Conservation (phyloP, 35 echinoderm and acorn worm genomes). For the Ophioderma brevispina region DNA sequence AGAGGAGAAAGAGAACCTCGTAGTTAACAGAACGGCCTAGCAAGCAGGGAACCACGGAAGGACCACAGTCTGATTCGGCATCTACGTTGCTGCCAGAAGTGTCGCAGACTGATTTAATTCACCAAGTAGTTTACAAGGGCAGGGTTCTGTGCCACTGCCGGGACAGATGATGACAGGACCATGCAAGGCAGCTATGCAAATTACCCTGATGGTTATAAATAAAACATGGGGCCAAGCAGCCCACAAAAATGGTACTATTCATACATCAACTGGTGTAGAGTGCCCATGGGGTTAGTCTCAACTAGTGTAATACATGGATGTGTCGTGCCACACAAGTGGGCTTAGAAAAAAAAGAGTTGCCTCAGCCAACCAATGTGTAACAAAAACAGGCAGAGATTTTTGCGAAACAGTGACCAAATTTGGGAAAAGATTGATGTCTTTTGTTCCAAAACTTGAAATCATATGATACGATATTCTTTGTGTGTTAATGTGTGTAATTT, state of each 20-base stretch:
- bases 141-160: neutral
- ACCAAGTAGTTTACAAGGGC: neutral
- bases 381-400: too few species aligned
- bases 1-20: neutral
- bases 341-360: too few species aligned
- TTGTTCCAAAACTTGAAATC: too few species aligned
- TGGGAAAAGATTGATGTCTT: too few species aligned
- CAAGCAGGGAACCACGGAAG: constrained; percentile 5
- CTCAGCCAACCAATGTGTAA: too few species aligned
- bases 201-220: neutral
- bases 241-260: neutral
- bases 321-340: too few species aligned
- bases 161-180: neutral
- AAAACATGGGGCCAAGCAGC: neutral
- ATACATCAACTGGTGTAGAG: neutral
- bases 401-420: too few species aligned
- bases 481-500: too few species aligned
- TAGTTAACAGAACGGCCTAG: neutral
- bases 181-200: neutral
- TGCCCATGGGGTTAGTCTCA: neutral
- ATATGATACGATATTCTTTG: too few species aligned
- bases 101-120: neutral
- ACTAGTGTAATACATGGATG: too few species aligned
- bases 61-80: constrained; percentile 13
- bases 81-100: neutral